Percentiles rank a stretch among this genome's conserved stretches.
Conservation (phyloP, 1,140 invertebrate species). For the Calephelis virginiensis region DNA sequence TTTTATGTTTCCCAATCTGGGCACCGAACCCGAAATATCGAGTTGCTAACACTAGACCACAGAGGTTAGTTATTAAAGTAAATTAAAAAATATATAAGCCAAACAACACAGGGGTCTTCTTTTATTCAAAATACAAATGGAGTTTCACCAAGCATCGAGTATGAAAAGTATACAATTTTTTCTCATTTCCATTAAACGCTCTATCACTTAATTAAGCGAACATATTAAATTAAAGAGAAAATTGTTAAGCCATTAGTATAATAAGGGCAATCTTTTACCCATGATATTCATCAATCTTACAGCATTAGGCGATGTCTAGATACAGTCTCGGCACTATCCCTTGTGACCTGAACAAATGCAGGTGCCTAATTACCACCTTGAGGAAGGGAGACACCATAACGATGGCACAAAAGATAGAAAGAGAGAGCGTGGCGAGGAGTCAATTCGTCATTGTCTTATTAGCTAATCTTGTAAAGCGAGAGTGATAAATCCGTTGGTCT, state of each 20-base stretch:
- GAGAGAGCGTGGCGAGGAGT: constrained; percentile 38
- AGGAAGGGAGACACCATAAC: constrained; percentile 36
- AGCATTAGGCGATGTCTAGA: constrained; percentile 59
- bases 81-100: no score
- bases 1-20: no score
- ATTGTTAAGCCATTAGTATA: constrained; percentile 21
- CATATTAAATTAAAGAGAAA: constrained; percentile 1
- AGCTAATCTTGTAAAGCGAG: constrained; percentile 57
- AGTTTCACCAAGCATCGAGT: no score
- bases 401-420: constrained; percentile 23
- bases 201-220: constrained; percentile 6
- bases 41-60: no score
- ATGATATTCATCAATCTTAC: constrained; percentile 55
- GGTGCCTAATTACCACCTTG: constrained; percentile 57
- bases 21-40: no score
- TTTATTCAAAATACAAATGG: no score
- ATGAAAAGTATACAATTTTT: no score
- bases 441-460: constrained; percentile 66
- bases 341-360: constrained; percentile 63
- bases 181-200: background rate
- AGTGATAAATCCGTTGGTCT: constrained; percentile 52
- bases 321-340: constrained; percentile 53
- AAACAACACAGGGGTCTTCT: no score
- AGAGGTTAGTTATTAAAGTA: no score
- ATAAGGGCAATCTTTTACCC: constrained; percentile 28